These are phyloP conservation scores for Macroteleia sp. DNA, from an alignment of 2,888 invertebrate genomes.

Conservation along the genomic window DNA sequence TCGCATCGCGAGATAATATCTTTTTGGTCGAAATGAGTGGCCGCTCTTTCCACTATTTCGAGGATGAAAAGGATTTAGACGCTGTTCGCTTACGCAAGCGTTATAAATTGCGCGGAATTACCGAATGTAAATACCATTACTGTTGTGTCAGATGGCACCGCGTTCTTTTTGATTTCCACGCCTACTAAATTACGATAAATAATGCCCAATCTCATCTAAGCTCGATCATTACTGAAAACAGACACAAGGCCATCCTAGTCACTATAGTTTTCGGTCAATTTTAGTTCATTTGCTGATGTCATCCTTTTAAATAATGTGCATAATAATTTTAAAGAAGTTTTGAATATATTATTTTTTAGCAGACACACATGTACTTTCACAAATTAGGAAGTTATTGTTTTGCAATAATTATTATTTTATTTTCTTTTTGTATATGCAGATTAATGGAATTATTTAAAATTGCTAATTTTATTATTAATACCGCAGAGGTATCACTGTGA, in stretches of 20 bases:
- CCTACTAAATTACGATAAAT: slow-evolving; percentile 67
- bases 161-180: slow-evolving; percentile 70
- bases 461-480: too few relatives aligned
- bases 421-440: too few relatives aligned
- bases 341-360: too few relatives aligned
- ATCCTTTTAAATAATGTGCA: too few relatives aligned
- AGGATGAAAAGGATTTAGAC: slow-evolving; percentile 27
- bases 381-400: too few relatives aligned
- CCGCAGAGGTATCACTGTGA: too few relatives aligned
- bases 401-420: too few relatives aligned
- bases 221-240: slow-evolving; percentile 16
- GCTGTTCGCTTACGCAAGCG: slow-evolving; percentile 30
- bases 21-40: slow-evolving; percentile 36
- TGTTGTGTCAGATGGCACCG: slow-evolving; percentile 62
- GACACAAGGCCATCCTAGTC: slow-evolving; percentile 26
- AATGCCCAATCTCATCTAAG: slow-evolving; percentile 36
- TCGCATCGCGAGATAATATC: slow-evolving; percentile 41
- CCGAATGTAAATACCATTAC: slow-evolving; percentile 63
- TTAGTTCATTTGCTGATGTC: background rate
- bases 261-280: background rate
- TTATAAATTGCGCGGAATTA: slow-evolving; percentile 61
- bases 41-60: slow-evolving; percentile 19
- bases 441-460: too few relatives aligned
- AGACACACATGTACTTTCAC: too few relatives aligned
- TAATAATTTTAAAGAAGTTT: too few relatives aligned